Evolutionary conservation across 2,113 vertebrate species (phyloP).

Genomic region (Noturus placidus): DNA sequence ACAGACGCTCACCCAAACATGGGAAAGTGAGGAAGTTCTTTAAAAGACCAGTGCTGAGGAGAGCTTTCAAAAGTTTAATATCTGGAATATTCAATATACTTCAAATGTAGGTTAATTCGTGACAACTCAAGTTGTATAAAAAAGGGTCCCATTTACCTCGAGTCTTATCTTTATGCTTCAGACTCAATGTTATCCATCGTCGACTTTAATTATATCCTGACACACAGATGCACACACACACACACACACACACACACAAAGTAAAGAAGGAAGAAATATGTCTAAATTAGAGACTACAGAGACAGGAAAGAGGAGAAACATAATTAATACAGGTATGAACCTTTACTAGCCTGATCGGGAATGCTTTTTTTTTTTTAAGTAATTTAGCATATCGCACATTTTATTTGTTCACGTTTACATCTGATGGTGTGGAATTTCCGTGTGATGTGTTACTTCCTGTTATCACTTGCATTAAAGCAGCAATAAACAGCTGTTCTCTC

Average conservation of each 20-base stretch:
- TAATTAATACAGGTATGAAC: too few relatives aligned
- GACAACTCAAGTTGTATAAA: neutral
- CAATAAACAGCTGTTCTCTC: neutral
- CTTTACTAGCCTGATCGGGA: too few relatives aligned
- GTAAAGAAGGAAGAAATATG: too few relatives aligned
- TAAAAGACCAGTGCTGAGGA: neutral
- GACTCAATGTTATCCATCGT: neutral
- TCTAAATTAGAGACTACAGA: too few relatives aligned
- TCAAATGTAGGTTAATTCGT: too few relatives aligned
- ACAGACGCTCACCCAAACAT: neutral
- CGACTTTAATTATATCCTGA: too few relatives aligned
- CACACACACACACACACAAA: too few relatives aligned
- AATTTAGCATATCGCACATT: too few relatives aligned
- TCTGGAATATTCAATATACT: neutral
- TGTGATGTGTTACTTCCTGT: neutral
- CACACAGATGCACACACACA: too few relatives aligned
- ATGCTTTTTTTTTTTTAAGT: too few relatives aligned
- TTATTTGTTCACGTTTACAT: neutral
- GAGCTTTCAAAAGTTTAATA: conserved; percentile 10
- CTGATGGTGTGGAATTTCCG: neutral
- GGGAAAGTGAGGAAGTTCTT: conserved; percentile 24
- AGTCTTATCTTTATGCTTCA: neutral
- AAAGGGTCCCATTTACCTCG: too few relatives aligned
- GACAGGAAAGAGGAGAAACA: too few relatives aligned
- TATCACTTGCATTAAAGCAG: neutral